phyloP scores from a whole-genome alignment of 1,140 invertebrate genomes.

The Drosophila sp. region DNA sequence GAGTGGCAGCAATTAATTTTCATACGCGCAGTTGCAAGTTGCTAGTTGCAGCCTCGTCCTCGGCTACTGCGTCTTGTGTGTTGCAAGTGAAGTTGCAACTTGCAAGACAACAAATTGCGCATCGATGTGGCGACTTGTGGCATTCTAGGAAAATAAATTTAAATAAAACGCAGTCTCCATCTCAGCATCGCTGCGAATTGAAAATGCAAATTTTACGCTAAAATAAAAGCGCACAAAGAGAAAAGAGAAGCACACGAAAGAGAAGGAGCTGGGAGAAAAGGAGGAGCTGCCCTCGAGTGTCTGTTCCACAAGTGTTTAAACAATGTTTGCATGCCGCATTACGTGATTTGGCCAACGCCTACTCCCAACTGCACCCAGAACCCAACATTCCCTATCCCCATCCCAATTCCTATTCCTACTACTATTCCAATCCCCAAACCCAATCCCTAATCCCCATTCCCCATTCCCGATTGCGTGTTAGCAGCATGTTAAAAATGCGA shows the following conservation, averaged over 20 bases:
- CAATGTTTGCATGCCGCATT: conserved; percentile 80
- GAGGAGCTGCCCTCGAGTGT: neutral
- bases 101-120: conserved; percentile 72
- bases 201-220: conserved; percentile 73
- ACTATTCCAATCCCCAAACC: neutral
- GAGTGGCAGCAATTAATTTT: conserved; percentile 83
- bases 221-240: conserved; percentile 68
- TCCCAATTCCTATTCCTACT: neutral
- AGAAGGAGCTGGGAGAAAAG: neutral
- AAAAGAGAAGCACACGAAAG: neutral
- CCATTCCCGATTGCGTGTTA: conserved; percentile 58
- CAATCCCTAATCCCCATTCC: neutral
- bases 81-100: conserved; percentile 35
- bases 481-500: conserved; percentile 76
- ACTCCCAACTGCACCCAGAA: conserved; percentile 19
- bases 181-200: conserved; percentile 24
- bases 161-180: conserved; percentile 66
- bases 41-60: conserved; percentile 33
- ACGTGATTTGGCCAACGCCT: conserved; percentile 77
- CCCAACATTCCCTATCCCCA: neutral
- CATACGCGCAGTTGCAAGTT: conserved; percentile 66
- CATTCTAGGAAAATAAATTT: conserved; percentile 83
- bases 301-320: conserved; percentile 75
- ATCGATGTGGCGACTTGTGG: conserved; percentile 79
- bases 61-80: conserved; percentile 40